Percentiles rank a stretch among this genome's conserved stretches.
Evolutionary conservation across 1,140 invertebrate species (phyloP).

Genomic region (Papilio polytes): DNA sequence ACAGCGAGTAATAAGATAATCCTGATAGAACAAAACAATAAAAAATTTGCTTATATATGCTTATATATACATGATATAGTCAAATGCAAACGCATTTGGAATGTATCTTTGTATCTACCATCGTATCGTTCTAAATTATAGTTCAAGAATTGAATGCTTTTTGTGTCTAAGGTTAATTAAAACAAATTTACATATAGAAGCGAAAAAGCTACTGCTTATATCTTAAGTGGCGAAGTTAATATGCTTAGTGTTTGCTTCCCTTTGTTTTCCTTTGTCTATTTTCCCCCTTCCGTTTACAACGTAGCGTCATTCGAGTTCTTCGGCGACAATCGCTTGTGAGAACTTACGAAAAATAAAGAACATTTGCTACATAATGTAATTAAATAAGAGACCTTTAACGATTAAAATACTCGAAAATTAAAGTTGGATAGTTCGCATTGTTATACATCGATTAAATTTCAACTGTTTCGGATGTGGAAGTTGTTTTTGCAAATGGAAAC

Average conservation of each 20-base stretch:
- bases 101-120: too few species aligned
- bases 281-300: not conserved
- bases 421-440: not conserved
- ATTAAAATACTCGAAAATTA: not conserved
- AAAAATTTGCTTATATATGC: too few species aligned
- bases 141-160: not conserved
- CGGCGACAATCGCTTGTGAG: not conserved
- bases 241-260: not conserved
- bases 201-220: not conserved
- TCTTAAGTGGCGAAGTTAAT: not conserved
- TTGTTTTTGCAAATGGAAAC: not conserved
- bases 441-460: not conserved
- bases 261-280: conserved; percentile 10
- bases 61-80: too few species aligned
- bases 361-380: not conserved
- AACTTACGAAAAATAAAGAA: not conserved
- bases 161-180: not conserved
- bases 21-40: too few species aligned
- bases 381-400: not conserved
- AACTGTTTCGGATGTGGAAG: not conserved
- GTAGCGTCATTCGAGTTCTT: not conserved
- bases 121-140: too few species aligned
- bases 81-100: too few species aligned
- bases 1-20: too few species aligned
- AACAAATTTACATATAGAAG: not conserved